A percentile compares a stretch with the other conserved stretches of the same genome.
Conservation (phyloP, 2,113 vertebrate species). For the Myotis brandtii region DNA sequence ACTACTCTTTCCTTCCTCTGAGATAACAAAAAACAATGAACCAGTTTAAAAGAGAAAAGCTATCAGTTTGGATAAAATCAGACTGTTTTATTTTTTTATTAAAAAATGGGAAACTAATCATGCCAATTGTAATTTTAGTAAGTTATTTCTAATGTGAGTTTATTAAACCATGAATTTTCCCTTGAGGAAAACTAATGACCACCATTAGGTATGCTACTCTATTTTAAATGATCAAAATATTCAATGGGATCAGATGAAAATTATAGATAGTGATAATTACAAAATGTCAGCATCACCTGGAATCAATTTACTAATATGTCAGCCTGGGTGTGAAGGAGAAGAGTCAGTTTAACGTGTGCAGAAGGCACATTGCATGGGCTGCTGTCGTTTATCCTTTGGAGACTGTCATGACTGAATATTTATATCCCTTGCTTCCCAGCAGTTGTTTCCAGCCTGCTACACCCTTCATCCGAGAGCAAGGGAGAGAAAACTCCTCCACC, state of each 20-base stretch:
- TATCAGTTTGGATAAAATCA: conserved; percentile 55
- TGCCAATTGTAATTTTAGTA: conserved; percentile 69
- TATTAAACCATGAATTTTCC: conserved; percentile 71
- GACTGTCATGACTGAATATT: conserved; percentile 20
- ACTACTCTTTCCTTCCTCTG: conserved; percentile 25
- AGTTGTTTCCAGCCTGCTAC: neutral
- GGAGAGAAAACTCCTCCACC: neutral
- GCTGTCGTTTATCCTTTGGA: conserved; percentile 60
- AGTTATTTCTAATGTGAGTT: conserved; percentile 73
- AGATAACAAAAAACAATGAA: conserved; percentile 35
- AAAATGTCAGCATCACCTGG: conserved; percentile 72
- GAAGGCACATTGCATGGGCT: neutral
- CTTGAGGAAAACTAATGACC: conserved; percentile 75
- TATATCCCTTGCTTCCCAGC: neutral
- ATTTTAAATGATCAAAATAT: conserved; percentile 75
- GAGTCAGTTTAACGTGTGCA: neutral
- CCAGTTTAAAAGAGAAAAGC: conserved; percentile 37
- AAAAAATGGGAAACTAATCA: conserved; percentile 54
- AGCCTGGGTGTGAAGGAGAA: neutral
- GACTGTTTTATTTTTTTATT: conserved; percentile 47
- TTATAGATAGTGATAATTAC: conserved; percentile 74
- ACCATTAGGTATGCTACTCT: conserved; percentile 60
- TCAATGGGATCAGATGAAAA: conserved; percentile 68
- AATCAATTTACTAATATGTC: conserved; percentile 69
- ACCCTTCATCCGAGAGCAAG: neutral